Conservation (phyloP, 2,888 invertebrate species). For the Parasteatoda lunata region DNA sequence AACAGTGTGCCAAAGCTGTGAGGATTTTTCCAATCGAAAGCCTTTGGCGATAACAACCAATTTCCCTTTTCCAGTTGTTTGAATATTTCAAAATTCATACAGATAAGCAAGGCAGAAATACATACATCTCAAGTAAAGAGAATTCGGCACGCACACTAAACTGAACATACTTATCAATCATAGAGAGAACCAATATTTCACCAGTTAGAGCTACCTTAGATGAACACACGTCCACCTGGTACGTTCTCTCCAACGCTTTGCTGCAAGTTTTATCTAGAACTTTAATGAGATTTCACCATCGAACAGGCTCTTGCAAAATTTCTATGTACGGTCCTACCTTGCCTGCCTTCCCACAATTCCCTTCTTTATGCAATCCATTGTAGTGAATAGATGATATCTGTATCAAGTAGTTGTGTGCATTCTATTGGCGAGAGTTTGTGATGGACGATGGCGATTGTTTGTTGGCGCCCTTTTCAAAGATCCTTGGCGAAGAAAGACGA, state of each 20-base stretch:
- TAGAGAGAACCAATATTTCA: conserved; percentile 62
- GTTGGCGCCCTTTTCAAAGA: conserved; percentile 41
- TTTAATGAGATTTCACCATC: conserved; percentile 61
- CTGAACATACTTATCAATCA: conserved; percentile 60
- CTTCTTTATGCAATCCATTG: conserved; percentile 63
- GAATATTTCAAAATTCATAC: conserved; percentile 47
- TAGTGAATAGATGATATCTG: conserved; percentile 62
- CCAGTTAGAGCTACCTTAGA: conserved; percentile 53
- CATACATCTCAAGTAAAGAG: conserved; percentile 59
- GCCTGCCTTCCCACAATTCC: conserved; percentile 8
- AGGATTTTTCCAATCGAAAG: conserved; percentile 44
- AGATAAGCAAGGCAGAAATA: conserved; percentile 28
- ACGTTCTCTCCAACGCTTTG: conserved; percentile 42
- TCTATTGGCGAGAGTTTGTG: conserved; percentile 53
- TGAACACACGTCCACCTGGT: conserved; percentile 46
- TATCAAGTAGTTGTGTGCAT: conserved; percentile 39
- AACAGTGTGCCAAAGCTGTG: neutral
- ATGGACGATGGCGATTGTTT: conserved; percentile 60
- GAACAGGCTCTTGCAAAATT: conserved; percentile 54
- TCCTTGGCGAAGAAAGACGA: conserved; percentile 52
- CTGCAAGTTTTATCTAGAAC: conserved; percentile 58
- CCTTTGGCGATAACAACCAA: conserved; percentile 37
- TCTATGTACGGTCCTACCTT: conserved; percentile 33
- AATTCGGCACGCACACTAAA: conserved; percentile 29
- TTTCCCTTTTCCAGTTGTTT: conserved; percentile 15